Evolutionary conservation across 2,888 invertebrate species (phyloP), one percentile per base, ranked within the genome.

Genomic region (Hoplodrina ambigua): DNA sequence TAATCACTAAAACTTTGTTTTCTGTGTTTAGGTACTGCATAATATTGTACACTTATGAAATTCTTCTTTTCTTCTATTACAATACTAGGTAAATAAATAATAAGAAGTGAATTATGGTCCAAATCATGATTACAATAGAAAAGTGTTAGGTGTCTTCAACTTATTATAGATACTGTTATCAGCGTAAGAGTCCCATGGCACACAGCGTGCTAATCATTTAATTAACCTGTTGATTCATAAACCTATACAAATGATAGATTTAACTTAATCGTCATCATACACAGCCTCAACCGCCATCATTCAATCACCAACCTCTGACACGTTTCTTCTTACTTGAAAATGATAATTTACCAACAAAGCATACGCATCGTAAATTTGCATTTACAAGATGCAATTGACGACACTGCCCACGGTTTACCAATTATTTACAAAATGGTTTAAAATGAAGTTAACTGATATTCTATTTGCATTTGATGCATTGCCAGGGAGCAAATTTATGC

Each of bases 391-490:
- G 37, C 37, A 54, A 54, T 46, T 46, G 46, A 54, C 11, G 49
- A n/a, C n/a, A 64, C 54, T 30, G 15, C 20, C 13, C 19, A 49
- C 37, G 8, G 41, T 15, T 19, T 54, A 63, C 25, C n/a, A 61
- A 72, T 72, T 37, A 53, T 63, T 37, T 19, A 46, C 19, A 19
- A 63, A 73, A 53, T 62, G 10, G 13, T 62, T 59, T 44, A n/a
- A 41, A 61, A 44, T 54, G 2, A 46, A 66, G 30, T 55, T 41
- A 10, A 73, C 41, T 44, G 30, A 55, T 52, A 55, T 59, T 63
- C 4, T n/a, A 49, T 56, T 56, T 57, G 4, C 41, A 73, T 25
- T 64, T 30, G 53, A 78, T 54, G 37, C 44, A 67, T 56, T 54
- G 20, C 49, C 56, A 60, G 53, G 54, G 49, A 50, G 44, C 37